Evolutionary conservation across 2,113 vertebrate genomes (phyloP).

Genomic region (Engraulis encrasicolus): DNA sequence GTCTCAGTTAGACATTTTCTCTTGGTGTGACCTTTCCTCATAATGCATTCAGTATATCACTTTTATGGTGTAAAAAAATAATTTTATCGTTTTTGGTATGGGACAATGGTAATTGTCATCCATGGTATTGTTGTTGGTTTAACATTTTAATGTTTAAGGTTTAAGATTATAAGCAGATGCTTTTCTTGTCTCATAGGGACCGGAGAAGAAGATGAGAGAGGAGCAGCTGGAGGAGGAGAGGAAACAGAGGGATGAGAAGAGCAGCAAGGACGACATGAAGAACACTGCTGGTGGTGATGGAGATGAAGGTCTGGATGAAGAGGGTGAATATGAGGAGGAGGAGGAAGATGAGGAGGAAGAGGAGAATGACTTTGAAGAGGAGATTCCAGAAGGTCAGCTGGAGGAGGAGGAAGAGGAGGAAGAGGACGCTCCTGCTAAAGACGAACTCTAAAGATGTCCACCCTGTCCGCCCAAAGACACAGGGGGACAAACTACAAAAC

Average conservation of each 20-base stretch:
- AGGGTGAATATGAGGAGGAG: constrained; percentile 34
- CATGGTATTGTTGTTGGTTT: too few species aligned
- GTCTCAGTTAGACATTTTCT: too few species aligned
- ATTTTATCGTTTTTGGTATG: too few species aligned
- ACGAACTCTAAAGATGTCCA: constrained; percentile 63
- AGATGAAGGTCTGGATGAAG: constrained; percentile 39
- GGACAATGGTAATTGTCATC: too few species aligned
- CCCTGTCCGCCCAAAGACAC: not conserved
- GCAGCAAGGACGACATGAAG: constrained; percentile 44
- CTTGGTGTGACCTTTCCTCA: too few species aligned
- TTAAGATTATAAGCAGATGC: not conserved
- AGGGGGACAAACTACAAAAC: not conserved
- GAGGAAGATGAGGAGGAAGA: constrained; percentile 50
- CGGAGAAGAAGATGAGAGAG: constrained; percentile 69
- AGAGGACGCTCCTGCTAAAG: constrained; percentile 49
- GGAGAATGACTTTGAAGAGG: constrained; percentile 45
- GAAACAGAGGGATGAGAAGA: constrained; percentile 55
- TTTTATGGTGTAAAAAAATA: too few species aligned
- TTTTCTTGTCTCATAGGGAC: constrained; percentile 38
- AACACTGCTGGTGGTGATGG: constrained; percentile 4
- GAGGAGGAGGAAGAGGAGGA: constrained; percentile 56
- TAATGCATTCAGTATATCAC: too few species aligned
- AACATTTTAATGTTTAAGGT: too few species aligned
- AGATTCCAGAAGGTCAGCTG: constrained; percentile 37
- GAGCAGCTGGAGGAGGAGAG: constrained; percentile 60